Percentiles rank a stretch among this genome's conserved stretches.
These are phyloP conservation scores for Limnephilus marmoratus DNA, from an alignment of 2,888 invertebrate species.

Conservation along the genomic window DNA sequence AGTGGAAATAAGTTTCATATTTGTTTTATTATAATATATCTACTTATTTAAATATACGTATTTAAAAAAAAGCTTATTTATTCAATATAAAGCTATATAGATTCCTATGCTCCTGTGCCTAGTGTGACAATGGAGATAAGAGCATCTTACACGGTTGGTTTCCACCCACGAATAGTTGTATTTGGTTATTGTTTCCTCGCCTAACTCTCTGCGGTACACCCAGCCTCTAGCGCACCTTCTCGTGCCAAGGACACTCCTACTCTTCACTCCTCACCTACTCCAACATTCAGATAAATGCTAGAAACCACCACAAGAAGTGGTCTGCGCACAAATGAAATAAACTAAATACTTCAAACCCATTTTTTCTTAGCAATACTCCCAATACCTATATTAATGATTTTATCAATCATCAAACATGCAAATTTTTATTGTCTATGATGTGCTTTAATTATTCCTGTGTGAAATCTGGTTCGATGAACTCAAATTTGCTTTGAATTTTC, in stretches of 20 bases:
- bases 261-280: neutral
- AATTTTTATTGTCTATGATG: no score
- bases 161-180: constrained; percentile 14
- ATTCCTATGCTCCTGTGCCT: neutral
- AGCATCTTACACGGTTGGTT: neutral
- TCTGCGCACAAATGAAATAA: neutral
- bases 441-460: no score
- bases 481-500: no score
- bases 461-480: no score
- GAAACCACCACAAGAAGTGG: neutral
- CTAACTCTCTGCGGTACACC: neutral
- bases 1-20: no score
- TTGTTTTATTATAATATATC: no score
- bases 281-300: neutral
- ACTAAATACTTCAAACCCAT: neutral
- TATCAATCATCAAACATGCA: no score
- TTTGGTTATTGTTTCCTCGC: neutral
- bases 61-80: no score
- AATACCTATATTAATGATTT: no score
- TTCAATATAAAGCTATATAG: neutral
- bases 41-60: no score
- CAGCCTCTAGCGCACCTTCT: neutral
- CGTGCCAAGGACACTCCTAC: constrained; percentile 18
- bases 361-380: neutral
- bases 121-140: neutral